These are phyloP conservation scores for Berghia stephanieae DNA, from an alignment of 1,140 invertebrate genomes.

Conservation along the genomic window DNA sequence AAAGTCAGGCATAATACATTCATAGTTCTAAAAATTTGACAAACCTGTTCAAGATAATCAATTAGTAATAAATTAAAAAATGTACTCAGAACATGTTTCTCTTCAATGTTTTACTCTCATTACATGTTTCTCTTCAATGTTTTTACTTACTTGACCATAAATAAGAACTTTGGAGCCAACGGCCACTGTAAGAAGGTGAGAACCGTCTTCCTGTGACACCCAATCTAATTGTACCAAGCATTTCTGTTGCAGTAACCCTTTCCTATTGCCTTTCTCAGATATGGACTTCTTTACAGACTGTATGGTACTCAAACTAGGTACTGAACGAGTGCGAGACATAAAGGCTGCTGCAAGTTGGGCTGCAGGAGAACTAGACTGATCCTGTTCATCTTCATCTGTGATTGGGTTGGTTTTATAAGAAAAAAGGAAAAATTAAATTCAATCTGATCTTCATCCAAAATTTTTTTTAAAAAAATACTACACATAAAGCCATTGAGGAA, in stretches of 20 bases:
- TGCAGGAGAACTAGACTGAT: neutral
- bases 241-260: conserved; percentile 64
- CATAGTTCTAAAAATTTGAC: too few relatives aligned
- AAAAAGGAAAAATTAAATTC: too few relatives aligned
- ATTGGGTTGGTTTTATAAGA: conserved; percentile 36
- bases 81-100: too few relatives aligned
- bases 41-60: too few relatives aligned
- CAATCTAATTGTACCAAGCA: conserved; percentile 91
- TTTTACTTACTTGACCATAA: conserved; percentile 66
- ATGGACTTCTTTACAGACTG: conserved; percentile 89
- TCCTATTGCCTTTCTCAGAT: conserved; percentile 74
- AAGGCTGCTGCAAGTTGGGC: conserved; percentile 36
- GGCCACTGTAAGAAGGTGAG: conserved; percentile 95
- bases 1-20: too few relatives aligned
- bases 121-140: too few relatives aligned
- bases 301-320: conserved; percentile 91
- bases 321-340: conserved; percentile 77
- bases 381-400: neutral
- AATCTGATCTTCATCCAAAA: too few relatives aligned
- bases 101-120: too few relatives aligned
- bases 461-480: too few relatives aligned
- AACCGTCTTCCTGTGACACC: conserved; percentile 99
- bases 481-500: too few relatives aligned
- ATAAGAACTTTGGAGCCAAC: conserved; percentile 85
- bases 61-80: too few relatives aligned